phyloP scores from a whole-genome alignment of 1,140 invertebrate species.

The Bombus soroeensis region DNA sequence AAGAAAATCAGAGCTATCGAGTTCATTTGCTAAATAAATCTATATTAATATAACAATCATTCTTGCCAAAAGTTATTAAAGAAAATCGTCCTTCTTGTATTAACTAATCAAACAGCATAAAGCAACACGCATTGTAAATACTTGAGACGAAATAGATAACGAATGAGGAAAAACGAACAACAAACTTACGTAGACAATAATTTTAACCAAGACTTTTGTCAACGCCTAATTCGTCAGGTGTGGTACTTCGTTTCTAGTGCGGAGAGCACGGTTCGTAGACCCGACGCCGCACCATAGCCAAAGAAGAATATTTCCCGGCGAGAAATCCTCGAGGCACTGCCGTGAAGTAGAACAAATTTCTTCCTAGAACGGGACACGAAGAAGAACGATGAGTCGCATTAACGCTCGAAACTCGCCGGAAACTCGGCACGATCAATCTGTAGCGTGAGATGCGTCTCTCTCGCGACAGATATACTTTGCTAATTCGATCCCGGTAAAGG shows the following conservation, averaged over 20 bases:
- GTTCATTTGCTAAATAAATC: too few relatives aligned
- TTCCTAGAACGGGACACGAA: slow-evolving; percentile 24
- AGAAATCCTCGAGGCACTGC: slow-evolving; percentile 22
- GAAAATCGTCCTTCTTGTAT: background rate
- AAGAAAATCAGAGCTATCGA: too few relatives aligned
- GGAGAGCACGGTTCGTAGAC: background rate
- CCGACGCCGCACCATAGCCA: background rate
- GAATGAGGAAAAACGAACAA: background rate
- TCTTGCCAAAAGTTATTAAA: background rate
- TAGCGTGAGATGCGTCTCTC: slow-evolving; percentile 8
- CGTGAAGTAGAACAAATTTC: slow-evolving; percentile 37
- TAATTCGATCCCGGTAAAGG: slow-evolving; percentile 35
- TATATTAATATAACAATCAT: background rate
- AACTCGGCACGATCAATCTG: slow-evolving; percentile 53
- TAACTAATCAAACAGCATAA: background rate
- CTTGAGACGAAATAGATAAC: background rate
- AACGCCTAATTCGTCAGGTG: slow-evolving; percentile 4
- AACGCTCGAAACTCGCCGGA: slow-evolving; percentile 40
- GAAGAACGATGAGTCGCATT: slow-evolving; percentile 57
- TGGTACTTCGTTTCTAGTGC: background rate
- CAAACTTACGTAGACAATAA: background rate
- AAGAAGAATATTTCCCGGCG: slow-evolving; percentile 27
- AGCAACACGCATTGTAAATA: background rate
- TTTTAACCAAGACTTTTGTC: slow-evolving; percentile 7
- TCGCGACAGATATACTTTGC: slow-evolving; percentile 25